Conservation (phyloP, 2,797 vertebrate genomes). For the Nannoperca australis region DNA sequence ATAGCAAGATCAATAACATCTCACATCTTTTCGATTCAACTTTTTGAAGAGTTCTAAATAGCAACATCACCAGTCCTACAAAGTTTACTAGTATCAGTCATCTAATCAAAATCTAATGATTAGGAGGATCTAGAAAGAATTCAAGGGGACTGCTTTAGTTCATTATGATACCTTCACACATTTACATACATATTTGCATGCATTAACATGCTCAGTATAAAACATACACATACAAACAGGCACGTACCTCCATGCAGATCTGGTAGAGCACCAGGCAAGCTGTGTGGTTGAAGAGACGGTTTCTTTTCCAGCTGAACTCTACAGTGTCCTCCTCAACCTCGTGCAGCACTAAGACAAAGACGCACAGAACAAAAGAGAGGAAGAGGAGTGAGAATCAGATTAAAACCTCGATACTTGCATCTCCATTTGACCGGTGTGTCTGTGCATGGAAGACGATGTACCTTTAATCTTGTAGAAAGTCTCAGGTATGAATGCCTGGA, state of each 20-base stretch:
- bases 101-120: background rate
- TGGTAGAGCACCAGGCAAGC: conserved; percentile 98
- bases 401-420: background rate
- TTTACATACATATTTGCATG: background rate
- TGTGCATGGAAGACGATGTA: conserved; percentile 48
- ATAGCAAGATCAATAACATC: background rate
- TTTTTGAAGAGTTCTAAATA: background rate
- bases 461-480: conserved; percentile 98
- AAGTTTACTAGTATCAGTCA: background rate
- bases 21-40: background rate
- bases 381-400: conserved; percentile 1
- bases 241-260: conserved; percentile 96
- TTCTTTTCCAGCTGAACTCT: conserved; percentile 96
- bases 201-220: background rate
- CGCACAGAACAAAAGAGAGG: background rate
- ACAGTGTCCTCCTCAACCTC: conserved; percentile 89
- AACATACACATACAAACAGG: background rate
- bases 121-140: background rate
- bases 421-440: background rate
- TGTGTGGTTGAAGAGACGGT: conserved; percentile 95
- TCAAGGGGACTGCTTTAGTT: background rate
- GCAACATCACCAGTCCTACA: background rate
- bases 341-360: conserved; percentile 88
- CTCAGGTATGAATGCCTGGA: conserved; percentile 97
- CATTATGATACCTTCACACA: background rate